A percentile compares a stretch with the other conserved stretches of the same genome.
Evolutionary conservation across 2,888 invertebrate species (phyloP).

Genomic region (Melieria crassipennis): DNA sequence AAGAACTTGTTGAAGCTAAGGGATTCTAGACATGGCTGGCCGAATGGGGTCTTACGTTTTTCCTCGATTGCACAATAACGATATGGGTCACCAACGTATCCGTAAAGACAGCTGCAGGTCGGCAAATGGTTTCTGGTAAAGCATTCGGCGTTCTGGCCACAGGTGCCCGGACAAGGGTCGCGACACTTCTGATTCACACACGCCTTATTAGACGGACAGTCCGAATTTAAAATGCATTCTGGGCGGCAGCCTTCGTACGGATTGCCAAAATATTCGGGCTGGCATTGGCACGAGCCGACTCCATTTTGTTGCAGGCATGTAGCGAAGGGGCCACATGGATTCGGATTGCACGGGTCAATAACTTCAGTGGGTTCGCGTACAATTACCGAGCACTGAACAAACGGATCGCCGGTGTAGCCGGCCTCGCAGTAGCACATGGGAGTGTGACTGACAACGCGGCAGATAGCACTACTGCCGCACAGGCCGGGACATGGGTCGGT

Average conservation of each 20-base stretch:
- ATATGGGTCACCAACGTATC: constrained; percentile 82
- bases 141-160: constrained; percentile 79
- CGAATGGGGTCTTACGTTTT: constrained; percentile 66
- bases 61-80: constrained; percentile 69
- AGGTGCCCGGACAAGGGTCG: constrained; percentile 82
- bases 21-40: not conserved
- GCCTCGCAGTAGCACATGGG: constrained; percentile 78
- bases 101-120: constrained; percentile 74
- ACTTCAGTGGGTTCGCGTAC: constrained; percentile 59
- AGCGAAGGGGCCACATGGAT: constrained; percentile 84
- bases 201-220: constrained; percentile 76
- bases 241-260: constrained; percentile 81
- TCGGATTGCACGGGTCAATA: constrained; percentile 76
- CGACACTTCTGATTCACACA: constrained; percentile 78
- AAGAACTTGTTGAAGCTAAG: not conserved
- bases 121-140: constrained; percentile 79
- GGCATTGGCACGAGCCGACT: constrained; percentile 77
- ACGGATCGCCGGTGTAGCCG: constrained; percentile 62
- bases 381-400: constrained; percentile 68
- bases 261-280: constrained; percentile 78
- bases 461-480: constrained; percentile 78
- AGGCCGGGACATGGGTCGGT: constrained; percentile 77
- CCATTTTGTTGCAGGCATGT: constrained; percentile 74
- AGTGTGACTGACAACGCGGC: constrained; percentile 80
- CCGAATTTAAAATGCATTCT: constrained; percentile 77